Percentiles rank a stretch among this genome's conserved stretches.
These are phyloP conservation scores for Diloba caeruleocephala DNA, from an alignment of 2,888 invertebrate species.

Conservation along the genomic window DNA sequence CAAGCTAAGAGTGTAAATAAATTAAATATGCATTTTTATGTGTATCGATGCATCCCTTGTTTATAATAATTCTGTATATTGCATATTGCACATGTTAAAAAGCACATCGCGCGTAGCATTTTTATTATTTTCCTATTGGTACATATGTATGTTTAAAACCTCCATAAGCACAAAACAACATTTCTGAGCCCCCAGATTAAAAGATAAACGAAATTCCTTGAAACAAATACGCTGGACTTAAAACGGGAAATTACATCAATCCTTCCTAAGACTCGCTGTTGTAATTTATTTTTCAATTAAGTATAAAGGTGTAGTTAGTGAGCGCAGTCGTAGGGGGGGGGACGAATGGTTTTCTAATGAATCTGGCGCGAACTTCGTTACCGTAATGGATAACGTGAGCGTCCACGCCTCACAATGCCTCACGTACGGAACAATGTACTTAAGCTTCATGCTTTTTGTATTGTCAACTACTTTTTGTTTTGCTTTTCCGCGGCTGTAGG, in stretches of 20 bases:
- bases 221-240: slow-evolving; percentile 16
- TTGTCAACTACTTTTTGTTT: slow-evolving; percentile 30
- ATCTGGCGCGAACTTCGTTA: slow-evolving; percentile 79
- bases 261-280: slow-evolving; percentile 16
- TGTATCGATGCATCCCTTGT: no score
- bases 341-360: slow-evolving; percentile 84
- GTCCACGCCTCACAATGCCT: slow-evolving; percentile 47
- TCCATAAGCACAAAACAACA: neutral
- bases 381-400: slow-evolving; percentile 72
- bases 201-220: slow-evolving; percentile 22
- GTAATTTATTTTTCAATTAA: slow-evolving; percentile 51
- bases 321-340: slow-evolving; percentile 35
- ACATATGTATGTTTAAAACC: no score
- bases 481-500: neutral
- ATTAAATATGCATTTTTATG: no score
- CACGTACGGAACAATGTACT: slow-evolving; percentile 42
- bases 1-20: no score
- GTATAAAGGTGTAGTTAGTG: slow-evolving; percentile 42
- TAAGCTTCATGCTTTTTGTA: slow-evolving; percentile 13
- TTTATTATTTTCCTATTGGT: no score
- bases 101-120: no score
- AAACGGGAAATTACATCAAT: slow-evolving; percentile 33
- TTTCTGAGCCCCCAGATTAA: slow-evolving; percentile 10
- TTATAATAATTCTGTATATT: no score
- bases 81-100: no score